Percentiles rank a stretch among this genome's conserved stretches.
Conservation (phyloP, 2,113 vertebrate species). For the Alexandromys fortis region DNA sequence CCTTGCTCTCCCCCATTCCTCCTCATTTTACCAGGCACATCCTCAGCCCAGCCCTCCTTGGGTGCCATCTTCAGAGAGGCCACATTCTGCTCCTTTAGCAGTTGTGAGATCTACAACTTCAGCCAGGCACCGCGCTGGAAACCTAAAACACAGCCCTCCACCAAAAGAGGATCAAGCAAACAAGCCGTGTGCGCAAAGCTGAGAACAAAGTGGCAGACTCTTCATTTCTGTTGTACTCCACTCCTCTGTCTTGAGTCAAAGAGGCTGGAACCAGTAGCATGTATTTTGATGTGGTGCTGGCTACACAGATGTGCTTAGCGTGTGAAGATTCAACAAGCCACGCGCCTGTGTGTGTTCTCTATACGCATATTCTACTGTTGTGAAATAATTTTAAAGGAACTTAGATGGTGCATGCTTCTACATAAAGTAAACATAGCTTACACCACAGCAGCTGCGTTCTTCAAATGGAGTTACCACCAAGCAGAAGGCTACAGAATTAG, state of each 20-base stretch:
- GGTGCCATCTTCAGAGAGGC: conserved; percentile 6
- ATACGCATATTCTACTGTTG: not conserved
- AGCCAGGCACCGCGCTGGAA: conserved; percentile 12
- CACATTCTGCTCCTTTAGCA: not conserved
- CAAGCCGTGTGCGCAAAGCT: not conserved
- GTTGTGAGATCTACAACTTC: not conserved
- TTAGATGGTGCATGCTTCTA: not conserved
- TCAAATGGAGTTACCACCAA: not conserved
- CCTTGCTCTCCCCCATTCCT: not conserved
- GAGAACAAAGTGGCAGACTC: not conserved
- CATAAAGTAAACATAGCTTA: conserved; percentile 47
- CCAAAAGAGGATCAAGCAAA: not conserved
- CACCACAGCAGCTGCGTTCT: not conserved
- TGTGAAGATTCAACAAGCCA: conserved; percentile 50
- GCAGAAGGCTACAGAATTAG: not conserved
- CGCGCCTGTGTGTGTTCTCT: not conserved
- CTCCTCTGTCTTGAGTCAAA: conserved; percentile 38
- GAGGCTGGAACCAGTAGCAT: not conserved
- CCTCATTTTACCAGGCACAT: not conserved
- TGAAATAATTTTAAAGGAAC: conserved; percentile 16
- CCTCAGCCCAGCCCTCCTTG: not conserved
- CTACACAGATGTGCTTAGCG: not conserved
- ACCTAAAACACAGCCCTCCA: not conserved
- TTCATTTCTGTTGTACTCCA: conserved; percentile 1
- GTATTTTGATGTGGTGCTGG: conserved; percentile 43